Conservation (phyloP, 1,140 invertebrate species). For the Cardiocondyla obscurior region DNA sequence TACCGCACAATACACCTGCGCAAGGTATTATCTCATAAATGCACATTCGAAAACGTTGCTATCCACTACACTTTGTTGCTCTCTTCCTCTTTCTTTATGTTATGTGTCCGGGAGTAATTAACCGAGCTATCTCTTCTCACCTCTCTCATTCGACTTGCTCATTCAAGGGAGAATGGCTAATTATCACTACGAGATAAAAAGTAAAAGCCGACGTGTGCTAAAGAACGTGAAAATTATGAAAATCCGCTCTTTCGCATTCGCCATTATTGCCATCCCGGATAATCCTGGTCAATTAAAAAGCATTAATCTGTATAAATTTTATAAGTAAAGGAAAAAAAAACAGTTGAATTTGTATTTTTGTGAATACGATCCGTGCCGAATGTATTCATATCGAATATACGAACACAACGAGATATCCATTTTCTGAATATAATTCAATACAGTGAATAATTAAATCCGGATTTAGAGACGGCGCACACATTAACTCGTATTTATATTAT, state of each 20-base stretch:
- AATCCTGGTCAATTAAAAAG: background rate
- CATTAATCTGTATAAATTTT: conserved; percentile 36
- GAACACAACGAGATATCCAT: too few relatives aligned
- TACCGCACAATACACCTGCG: conserved; percentile 51
- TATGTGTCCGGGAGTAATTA: conserved; percentile 58
- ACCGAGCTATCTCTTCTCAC: conserved; percentile 49
- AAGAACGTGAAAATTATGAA: background rate
- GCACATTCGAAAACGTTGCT: conserved; percentile 61
- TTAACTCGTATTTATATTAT: background rate
- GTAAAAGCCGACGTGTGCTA: background rate
- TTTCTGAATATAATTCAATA: background rate
- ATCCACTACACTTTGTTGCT: conserved; percentile 22
- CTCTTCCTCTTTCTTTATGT: background rate
- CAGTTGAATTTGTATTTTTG: background rate
- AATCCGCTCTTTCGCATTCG: background rate
- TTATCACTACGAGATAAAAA: conserved; percentile 39
- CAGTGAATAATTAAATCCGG: background rate
- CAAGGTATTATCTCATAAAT: conserved; percentile 64
- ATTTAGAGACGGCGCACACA: background rate
- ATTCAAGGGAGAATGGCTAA: conserved; percentile 41
- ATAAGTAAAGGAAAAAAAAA: background rate
- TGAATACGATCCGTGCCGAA: background rate
- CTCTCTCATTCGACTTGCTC: conserved; percentile 36
- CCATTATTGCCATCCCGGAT: background rate
- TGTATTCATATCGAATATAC: background rate